These are phyloP conservation scores for Platynereis dumerilii DNA, from an alignment of 2,888 invertebrate genomes.

Conservation along the genomic window DNA sequence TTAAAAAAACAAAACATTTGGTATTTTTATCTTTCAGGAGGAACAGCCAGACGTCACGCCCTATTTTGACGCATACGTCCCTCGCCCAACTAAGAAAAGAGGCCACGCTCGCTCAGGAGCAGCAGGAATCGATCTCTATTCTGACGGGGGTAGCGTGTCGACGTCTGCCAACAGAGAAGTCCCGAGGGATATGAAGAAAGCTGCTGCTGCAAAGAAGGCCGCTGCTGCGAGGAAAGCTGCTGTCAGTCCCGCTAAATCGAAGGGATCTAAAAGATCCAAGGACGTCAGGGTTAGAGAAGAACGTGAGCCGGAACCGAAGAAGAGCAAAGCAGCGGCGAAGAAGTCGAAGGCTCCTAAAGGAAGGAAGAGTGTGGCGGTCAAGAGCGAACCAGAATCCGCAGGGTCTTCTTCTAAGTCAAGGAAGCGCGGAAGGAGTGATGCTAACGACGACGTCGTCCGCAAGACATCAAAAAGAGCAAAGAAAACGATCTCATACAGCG, in stretches of 20 bases:
- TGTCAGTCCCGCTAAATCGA: too few relatives aligned
- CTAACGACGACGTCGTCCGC: not conserved
- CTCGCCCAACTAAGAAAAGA: conserved; percentile 34
- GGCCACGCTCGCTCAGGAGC: conserved; percentile 30
- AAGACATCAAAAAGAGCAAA: too few relatives aligned
- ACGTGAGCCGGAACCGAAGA: too few relatives aligned
- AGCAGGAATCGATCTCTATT: not conserved
- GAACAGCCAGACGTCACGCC: conserved; percentile 2
- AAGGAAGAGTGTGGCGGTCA: too few relatives aligned
- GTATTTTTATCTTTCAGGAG: too few relatives aligned
- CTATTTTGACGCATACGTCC: conserved; percentile 31
- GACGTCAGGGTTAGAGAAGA: too few relatives aligned
- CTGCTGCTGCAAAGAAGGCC: conserved; percentile 12
- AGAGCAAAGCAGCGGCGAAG: too few relatives aligned
- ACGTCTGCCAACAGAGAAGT: not conserved
- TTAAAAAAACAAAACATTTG: too few relatives aligned
- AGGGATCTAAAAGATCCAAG: too few relatives aligned
- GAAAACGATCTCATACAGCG: not conserved
- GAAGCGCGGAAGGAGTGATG: not conserved
- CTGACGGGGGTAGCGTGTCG: conserved; percentile 7
- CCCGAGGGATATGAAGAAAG: not conserved
- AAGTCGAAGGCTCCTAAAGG: too few relatives aligned
- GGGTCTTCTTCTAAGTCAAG: too few relatives aligned
- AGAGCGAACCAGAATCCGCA: too few relatives aligned
- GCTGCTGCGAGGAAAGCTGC: conserved; percentile 6